These are phyloP conservation scores for Phataginus tricuspis DNA, from an alignment of 2,797 vertebrate genomes.

Conservation along the genomic window DNA sequence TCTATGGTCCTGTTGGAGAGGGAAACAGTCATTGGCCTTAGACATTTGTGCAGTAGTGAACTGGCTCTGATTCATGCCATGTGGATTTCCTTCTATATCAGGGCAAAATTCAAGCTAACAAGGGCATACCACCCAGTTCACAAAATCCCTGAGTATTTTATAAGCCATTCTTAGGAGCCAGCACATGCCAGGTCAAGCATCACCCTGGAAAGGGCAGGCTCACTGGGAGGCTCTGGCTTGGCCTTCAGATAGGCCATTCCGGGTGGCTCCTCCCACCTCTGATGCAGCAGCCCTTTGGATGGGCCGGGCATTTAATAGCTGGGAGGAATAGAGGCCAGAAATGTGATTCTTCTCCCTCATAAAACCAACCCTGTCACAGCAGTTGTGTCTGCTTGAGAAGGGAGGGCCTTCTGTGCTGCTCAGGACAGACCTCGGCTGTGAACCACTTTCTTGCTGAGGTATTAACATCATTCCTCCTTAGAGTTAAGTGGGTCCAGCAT, in stretches of 20 bases:
- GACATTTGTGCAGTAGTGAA: not conserved
- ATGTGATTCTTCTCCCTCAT: not conserved
- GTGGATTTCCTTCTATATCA: not conserved
- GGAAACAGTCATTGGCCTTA: not conserved
- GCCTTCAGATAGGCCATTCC: not conserved
- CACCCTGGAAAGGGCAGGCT: not conserved
- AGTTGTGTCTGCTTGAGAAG: not conserved
- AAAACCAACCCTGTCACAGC: not conserved
- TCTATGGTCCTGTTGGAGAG: not conserved
- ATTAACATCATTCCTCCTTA: not conserved
- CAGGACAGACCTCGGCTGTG: not conserved
- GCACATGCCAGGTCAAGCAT: not conserved
- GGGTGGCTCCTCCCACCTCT: not conserved
- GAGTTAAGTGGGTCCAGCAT: not conserved
- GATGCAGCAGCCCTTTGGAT: not conserved
- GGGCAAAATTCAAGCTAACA: not conserved
- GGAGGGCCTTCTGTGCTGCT: not conserved
- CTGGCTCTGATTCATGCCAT: not conserved
- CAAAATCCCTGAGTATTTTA: not conserved
- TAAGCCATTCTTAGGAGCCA: not conserved
- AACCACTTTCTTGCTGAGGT: not conserved
- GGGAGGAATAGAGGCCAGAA: not conserved
- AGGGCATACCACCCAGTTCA: not conserved
- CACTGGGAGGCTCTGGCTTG: not conserved
- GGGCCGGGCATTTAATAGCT: not conserved